A percentile compares a stretch with the other conserved stretches of the same genome.
These are phyloP conservation scores for Mastomys coucha DNA, from an alignment of 2,113 vertebrate species.

Conservation along the genomic window DNA sequence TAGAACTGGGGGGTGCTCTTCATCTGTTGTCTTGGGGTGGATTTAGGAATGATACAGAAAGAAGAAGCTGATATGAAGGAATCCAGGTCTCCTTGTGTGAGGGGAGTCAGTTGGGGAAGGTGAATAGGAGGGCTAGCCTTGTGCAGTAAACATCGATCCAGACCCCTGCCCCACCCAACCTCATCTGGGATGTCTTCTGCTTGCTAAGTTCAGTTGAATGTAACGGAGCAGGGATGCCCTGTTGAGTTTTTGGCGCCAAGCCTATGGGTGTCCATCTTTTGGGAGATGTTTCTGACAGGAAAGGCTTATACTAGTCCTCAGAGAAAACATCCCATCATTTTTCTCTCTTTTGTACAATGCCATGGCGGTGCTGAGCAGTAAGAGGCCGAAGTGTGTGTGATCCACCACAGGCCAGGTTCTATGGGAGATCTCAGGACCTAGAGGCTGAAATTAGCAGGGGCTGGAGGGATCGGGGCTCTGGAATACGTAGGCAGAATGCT, in stretches of 20 bases:
- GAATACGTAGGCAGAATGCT: not conserved
- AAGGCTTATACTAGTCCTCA: not conserved
- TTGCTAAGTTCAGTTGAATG: not conserved
- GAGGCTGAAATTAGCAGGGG: not conserved
- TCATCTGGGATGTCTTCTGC: not conserved
- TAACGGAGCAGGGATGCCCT: not conserved
- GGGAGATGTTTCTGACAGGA: constrained; percentile 21
- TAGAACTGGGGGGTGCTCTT: not conserved
- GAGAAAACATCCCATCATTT: not conserved
- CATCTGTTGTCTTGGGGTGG: not conserved
- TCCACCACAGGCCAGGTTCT: not conserved
- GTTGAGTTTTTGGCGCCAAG: not conserved
- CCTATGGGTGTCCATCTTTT: not conserved
- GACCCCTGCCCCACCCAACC: not conserved
- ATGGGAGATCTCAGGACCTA: not conserved
- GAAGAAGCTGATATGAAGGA: not conserved
- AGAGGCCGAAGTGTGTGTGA: not conserved
- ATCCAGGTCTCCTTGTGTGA: not conserved
- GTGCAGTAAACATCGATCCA: not conserved
- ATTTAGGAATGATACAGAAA: not conserved
- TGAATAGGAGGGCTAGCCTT: not conserved
- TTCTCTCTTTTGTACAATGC: not conserved
- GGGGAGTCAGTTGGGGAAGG: not conserved
- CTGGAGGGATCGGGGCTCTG: not conserved
- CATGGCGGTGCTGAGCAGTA: not conserved